Evolutionary conservation across 2,113 vertebrate genomes (phyloP).

Genomic region (Pachycephala philippinensis): DNA sequence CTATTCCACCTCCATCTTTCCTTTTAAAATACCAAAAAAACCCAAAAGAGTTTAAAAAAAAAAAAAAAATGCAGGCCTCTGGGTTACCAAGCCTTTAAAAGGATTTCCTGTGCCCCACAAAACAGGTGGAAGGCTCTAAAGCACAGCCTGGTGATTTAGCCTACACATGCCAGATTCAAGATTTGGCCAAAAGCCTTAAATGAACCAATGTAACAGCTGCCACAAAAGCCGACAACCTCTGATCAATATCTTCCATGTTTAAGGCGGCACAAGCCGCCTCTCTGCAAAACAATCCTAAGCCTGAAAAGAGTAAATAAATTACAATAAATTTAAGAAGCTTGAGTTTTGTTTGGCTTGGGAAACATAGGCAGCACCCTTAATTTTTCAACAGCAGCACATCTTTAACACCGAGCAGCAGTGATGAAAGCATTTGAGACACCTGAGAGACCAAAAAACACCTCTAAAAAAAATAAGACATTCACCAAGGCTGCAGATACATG

Average conservation of each 20-base stretch:
- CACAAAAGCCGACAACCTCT: background rate
- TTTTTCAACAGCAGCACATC: background rate
- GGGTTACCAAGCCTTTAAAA: background rate
- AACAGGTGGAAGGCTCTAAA: background rate
- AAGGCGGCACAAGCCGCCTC: background rate
- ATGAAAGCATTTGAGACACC: background rate
- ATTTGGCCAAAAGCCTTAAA: background rate
- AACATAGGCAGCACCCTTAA: background rate
- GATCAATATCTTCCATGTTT: slow-evolving; percentile 1
- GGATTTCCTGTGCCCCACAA: background rate
- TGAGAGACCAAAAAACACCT: background rate
- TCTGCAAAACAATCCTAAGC: background rate
- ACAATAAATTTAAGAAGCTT: background rate
- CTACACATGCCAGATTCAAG: background rate
- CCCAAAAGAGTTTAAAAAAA: background rate
- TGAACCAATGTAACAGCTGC: background rate
- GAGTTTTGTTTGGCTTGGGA: background rate
- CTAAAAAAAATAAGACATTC: background rate
- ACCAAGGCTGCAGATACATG: background rate
- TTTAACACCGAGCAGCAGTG: background rate
- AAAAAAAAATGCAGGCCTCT: background rate
- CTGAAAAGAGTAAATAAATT: background rate
- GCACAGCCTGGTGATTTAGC: background rate
- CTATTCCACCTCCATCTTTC: background rate
- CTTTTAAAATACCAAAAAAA: background rate